phyloP scores from a whole-genome alignment of 2,113 vertebrate species.

The Diglossa brunneiventris region DNA sequence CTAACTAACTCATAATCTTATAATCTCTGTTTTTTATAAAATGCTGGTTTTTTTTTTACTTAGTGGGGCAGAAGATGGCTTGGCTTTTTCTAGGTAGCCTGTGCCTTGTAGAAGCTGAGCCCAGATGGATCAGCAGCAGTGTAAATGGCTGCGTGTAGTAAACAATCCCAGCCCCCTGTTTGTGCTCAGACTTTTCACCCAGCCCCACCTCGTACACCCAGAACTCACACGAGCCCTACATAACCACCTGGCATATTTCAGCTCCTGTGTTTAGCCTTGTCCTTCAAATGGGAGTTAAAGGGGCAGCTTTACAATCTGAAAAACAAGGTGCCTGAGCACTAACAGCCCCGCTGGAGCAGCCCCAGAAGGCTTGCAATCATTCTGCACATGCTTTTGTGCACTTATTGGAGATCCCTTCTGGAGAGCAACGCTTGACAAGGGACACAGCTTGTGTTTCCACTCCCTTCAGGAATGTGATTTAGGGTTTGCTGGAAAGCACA shows the following conservation, averaged over 20 bases:
- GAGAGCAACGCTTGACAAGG: slow-evolving; percentile 56
- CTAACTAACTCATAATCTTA: not conserved
- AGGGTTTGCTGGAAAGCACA: slow-evolving; percentile 24
- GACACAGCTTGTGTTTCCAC: slow-evolving; percentile 26
- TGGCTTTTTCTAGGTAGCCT: not conserved
- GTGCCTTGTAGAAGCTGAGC: not conserved
- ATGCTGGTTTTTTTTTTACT: not conserved
- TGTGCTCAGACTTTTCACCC: not conserved
- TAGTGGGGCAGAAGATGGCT: not conserved
- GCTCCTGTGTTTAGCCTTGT: slow-evolving; percentile 25
- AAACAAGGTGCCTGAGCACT: slow-evolving; percentile 42
- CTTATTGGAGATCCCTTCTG: slow-evolving; percentile 58
- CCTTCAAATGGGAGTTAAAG: slow-evolving; percentile 21
- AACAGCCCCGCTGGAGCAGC: slow-evolving; percentile 28
- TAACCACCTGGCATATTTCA: not conserved
- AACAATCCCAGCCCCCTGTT: not conserved
- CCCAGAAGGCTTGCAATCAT: slow-evolving; percentile 36
- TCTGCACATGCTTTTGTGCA: slow-evolving; percentile 37
- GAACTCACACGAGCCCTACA: not conserved
- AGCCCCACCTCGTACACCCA: not conserved
- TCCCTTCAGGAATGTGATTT: slow-evolving; percentile 53
- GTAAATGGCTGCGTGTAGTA: not conserved
- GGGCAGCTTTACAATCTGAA: slow-evolving; percentile 50
- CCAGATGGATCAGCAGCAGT: not conserved
- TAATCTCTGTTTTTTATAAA: not conserved